Percentiles rank a stretch among this genome's conserved stretches.
Evolutionary conservation across 2,797 vertebrate genomes (phyloP).

Genomic region (Sphaeramia orbicularis): DNA sequence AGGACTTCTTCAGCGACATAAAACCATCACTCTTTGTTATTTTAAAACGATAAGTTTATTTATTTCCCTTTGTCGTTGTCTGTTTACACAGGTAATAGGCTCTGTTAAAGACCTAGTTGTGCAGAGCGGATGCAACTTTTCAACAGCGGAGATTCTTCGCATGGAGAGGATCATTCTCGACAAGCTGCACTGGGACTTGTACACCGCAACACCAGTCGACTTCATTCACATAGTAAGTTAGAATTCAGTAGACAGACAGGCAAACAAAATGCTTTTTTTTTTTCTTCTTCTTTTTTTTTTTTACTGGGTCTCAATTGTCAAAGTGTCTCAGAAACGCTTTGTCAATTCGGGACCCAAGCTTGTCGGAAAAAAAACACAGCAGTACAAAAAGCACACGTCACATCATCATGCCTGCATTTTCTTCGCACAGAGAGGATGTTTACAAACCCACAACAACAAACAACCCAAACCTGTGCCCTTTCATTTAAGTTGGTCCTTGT

Average conservation of each 20-base stretch:
- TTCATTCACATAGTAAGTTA: conserved; percentile 91
- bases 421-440: conserved; percentile 36
- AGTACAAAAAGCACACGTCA: conserved; percentile 67
- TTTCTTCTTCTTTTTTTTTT: not conserved
- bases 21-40: not conserved
- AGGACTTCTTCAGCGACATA: not conserved
- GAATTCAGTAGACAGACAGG: conserved; percentile 46
- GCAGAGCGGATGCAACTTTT: conserved; percentile 88
- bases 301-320: conserved; percentile 26
- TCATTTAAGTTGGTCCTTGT: conserved; percentile 68
- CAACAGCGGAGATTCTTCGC: conserved; percentile 89
- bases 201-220: conserved; percentile 88
- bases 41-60: conserved; percentile 85
- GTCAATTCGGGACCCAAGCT: conserved; percentile 36
- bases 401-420: conserved; percentile 52
- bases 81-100: conserved; percentile 88
- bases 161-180: conserved; percentile 91
- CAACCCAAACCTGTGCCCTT: conserved; percentile 6
- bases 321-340: conserved; percentile 36
- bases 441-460: conserved; percentile 34
- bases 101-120: conserved; percentile 86
- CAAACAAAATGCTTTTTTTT: conserved; percentile 5
- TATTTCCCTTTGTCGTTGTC: conserved; percentile 56
- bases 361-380: conserved; percentile 54
- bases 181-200: conserved; percentile 92